These are phyloP conservation scores for Coregonus ussuriensis DNA, from an alignment of 2,797 vertebrate genomes.

Conservation along the genomic window DNA sequence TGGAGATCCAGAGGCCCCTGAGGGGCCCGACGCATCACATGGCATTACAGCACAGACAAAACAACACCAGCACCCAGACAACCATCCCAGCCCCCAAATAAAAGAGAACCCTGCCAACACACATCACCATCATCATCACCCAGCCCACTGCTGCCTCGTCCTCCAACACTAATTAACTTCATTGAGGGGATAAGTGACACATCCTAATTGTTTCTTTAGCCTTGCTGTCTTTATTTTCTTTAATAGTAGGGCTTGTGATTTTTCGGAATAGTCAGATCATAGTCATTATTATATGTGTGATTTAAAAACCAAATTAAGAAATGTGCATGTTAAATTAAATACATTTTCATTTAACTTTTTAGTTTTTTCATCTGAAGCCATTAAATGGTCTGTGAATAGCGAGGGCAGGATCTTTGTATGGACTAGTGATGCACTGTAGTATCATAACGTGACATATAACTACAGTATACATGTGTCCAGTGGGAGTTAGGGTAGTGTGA, in stretches of 20 bases:
- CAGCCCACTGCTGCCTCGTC: slow-evolving; percentile 62
- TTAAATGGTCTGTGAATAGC: no score
- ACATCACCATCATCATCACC: slow-evolving; percentile 71
- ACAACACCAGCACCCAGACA: slow-evolving; percentile 60
- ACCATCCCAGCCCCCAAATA: slow-evolving; percentile 61
- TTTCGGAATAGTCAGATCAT: no score
- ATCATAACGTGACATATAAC: no score
- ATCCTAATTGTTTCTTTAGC: slow-evolving; percentile 38
- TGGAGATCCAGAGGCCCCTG: slow-evolving; percentile 50
- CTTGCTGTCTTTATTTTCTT: background rate
- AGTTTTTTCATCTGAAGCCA: no score
- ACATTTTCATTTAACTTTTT: no score
- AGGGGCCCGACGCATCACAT: slow-evolving; percentile 63
- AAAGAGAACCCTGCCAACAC: slow-evolving; percentile 73
- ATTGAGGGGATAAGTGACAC: slow-evolving; percentile 72
- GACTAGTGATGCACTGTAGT: no score
- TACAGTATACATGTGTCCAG: no score
- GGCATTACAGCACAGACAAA: slow-evolving; percentile 54
- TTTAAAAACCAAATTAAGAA: no score
- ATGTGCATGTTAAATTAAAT: no score
- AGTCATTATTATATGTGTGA: no score
- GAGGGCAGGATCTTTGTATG: no score
- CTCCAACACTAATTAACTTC: slow-evolving; percentile 68
- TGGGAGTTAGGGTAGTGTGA: no score
- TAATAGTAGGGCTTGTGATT: background rate